Percentiles rank a stretch among this genome's conserved stretches.
Evolutionary conservation across 2,797 vertebrate genomes (phyloP).

Genomic region (Diglossa cyanea): DNA sequence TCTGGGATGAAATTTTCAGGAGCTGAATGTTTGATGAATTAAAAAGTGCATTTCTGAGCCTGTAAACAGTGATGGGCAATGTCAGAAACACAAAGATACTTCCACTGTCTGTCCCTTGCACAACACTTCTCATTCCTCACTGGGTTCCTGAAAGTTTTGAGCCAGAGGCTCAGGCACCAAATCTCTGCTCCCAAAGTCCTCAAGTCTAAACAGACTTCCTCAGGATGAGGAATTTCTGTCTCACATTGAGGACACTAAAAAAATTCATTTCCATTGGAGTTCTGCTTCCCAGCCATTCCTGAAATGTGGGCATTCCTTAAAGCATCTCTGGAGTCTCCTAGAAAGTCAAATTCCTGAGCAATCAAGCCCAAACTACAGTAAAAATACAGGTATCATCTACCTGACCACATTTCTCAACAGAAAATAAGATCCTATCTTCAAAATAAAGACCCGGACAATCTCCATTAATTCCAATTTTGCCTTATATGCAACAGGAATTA

Average conservation of each 20-base stretch:
- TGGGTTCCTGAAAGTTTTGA: neutral
- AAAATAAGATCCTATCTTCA: neutral
- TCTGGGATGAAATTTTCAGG: neutral
- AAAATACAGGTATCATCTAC: neutral
- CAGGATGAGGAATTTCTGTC: neutral
- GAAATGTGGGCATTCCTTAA: neutral
- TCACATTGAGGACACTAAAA: neutral
- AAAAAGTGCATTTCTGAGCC: neutral
- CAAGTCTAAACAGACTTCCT: neutral
- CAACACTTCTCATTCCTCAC: neutral
- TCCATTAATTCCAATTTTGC: neutral
- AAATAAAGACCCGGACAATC: neutral
- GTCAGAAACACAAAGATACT: neutral
- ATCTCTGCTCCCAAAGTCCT: fast-evolving
- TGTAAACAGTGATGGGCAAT: neutral
- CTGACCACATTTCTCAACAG: neutral
- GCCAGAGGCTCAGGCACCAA: neutral
- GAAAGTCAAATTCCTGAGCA: neutral
- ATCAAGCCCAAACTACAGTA: neutral
- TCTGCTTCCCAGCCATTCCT: neutral
- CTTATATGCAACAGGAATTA: neutral
- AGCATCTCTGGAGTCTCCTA: neutral
- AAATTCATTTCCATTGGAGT: fast-evolving
- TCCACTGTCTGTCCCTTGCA: neutral
- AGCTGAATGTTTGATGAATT: neutral